These are phyloP conservation scores for Dryomyza anilis DNA, from an alignment of 2,888 invertebrate genomes.

Conservation along the genomic window DNA sequence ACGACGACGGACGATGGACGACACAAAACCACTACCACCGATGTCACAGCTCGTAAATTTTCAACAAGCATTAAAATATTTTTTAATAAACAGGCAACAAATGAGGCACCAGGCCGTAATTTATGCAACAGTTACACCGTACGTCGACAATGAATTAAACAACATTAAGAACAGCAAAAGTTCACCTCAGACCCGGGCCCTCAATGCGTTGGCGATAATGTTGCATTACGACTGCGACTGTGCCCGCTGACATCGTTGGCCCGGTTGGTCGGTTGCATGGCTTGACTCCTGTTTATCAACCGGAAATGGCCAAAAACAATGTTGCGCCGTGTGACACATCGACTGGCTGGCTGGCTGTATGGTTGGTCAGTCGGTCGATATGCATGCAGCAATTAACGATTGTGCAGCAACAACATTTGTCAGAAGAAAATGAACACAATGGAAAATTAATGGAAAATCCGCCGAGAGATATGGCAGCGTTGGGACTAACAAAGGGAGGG, in stretches of 20 bases:
- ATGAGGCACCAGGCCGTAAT: too few species aligned
- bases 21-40: too few species aligned
- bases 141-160: too few species aligned
- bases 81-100: too few species aligned
- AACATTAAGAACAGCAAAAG: too few species aligned
- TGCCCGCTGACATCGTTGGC: not conserved
- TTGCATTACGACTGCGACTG: not conserved
- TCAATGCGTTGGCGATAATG: not conserved
- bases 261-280: not conserved
- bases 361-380: too few species aligned
- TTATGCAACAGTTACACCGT: too few species aligned
- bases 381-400: conserved; percentile 25
- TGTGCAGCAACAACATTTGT: conserved; percentile 16
- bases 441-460: conserved; percentile 16
- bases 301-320: conserved; percentile 14
- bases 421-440: conserved; percentile 5
- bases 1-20: too few species aligned
- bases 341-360: too few species aligned
- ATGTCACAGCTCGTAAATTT: too few species aligned
- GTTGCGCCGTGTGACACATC: conserved; percentile 1
- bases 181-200: too few species aligned
- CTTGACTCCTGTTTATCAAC: not conserved
- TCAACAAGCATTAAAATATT: too few species aligned
- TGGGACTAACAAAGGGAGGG: not conserved
- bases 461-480: conserved; percentile 1